These are phyloP conservation scores for Antheraea yamamai DNA, from an alignment of 2,888 invertebrate genomes.

Conservation along the genomic window DNA sequence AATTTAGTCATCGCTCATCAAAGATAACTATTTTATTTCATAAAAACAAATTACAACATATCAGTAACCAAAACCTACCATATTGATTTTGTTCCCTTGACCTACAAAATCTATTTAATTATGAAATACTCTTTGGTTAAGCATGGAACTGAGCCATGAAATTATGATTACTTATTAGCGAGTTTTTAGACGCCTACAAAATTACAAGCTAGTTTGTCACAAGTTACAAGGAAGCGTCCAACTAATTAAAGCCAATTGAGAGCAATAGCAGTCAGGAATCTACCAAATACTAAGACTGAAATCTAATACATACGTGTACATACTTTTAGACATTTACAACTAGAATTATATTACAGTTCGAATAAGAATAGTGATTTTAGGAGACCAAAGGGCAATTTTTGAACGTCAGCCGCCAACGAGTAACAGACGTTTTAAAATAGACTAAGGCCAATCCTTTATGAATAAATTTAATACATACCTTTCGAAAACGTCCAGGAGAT, in stretches of 20 bases:
- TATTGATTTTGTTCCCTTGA: conserved; percentile 25
- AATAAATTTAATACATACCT: conserved; percentile 49
- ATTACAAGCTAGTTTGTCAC: conserved; percentile 12
- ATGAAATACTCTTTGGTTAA: background rate
- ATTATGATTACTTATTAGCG: background rate
- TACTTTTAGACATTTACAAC: background rate
- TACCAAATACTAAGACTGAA: conserved; percentile 3
- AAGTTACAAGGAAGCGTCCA: conserved; percentile 5
- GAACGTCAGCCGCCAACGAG: conserved; percentile 23
- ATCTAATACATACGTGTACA: background rate
- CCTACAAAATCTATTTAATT: conserved; percentile 22
- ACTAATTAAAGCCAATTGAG: conserved; percentile 27
- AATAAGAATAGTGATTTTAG: background rate
- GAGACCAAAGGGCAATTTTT: conserved; percentile 29
- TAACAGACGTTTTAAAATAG: conserved; percentile 20
- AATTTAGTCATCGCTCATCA: background rate
- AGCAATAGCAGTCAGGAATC: conserved; percentile 19
- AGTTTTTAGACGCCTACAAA: background rate
- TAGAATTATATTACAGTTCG: background rate
- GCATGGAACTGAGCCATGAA: background rate
- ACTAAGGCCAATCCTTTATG: conserved; percentile 28
- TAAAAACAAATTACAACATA: background rate
- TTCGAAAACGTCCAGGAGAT: conserved; percentile 48
- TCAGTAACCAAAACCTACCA: background rate
- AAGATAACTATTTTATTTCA: background rate